Evolutionary conservation across 2,797 vertebrate genomes (phyloP).

Genomic region (Adelosebastes latens): DNA sequence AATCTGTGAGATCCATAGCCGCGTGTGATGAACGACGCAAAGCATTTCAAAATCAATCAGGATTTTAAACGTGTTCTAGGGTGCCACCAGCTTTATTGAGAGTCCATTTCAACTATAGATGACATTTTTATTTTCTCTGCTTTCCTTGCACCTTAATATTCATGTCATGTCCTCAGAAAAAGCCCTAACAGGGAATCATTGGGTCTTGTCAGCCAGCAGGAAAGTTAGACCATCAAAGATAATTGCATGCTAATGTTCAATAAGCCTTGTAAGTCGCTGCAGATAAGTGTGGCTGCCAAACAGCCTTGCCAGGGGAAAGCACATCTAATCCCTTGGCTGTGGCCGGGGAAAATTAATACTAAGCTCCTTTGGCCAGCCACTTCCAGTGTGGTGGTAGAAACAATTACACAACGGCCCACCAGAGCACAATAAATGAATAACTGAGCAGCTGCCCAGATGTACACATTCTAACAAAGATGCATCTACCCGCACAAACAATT

Average conservation of each 20-base stretch:
- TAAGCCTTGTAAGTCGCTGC: slow-evolving; percentile 78
- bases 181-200: slow-evolving; percentile 66
- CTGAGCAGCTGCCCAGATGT: slow-evolving; percentile 56
- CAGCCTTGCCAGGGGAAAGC: slow-evolving; percentile 73
- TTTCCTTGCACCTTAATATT: slow-evolving; percentile 57
- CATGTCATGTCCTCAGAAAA: slow-evolving; percentile 57
- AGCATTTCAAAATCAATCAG: slow-evolving; percentile 62
- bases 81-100: slow-evolving; percentile 55
- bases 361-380: slow-evolving; percentile 69
- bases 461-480: slow-evolving; percentile 67
- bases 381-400: slow-evolving; percentile 66
- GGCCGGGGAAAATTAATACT: slow-evolving; percentile 72
- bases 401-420: slow-evolving; percentile 74
- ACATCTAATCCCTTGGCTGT: slow-evolving; percentile 75
- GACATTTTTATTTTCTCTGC: slow-evolving; percentile 56
- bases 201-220: slow-evolving; percentile 69
- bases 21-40: slow-evolving; percentile 56
- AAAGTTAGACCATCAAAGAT: slow-evolving; percentile 79
- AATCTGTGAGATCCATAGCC: slow-evolving; percentile 49
- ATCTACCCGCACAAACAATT: slow-evolving; percentile 61
- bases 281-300: slow-evolving; percentile 77
- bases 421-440: slow-evolving; percentile 73
- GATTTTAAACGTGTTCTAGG: slow-evolving; percentile 44
- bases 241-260: slow-evolving; percentile 81
- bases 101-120: slow-evolving; percentile 44